Evolutionary conservation across 2,797 vertebrate genomes (phyloP), one percentile per base, ranked within the genome.

Genomic region (Mionectes olivaceus): DNA sequence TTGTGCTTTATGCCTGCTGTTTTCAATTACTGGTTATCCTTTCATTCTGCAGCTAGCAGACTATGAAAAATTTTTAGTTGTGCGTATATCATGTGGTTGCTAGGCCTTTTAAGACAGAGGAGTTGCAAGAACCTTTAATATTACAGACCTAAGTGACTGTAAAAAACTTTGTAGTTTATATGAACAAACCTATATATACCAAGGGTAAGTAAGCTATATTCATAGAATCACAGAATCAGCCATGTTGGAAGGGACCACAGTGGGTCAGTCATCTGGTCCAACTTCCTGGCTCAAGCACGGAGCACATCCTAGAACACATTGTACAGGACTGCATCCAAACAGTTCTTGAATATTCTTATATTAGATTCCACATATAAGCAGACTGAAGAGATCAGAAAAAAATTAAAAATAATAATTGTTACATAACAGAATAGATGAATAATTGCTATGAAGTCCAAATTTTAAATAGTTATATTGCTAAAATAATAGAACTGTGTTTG

Each of bases 21-120:
- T 89, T 95, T 80, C 90, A 83, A 25, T 87, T 94, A 68, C 43
- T 91, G 53, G 41, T 89, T 89, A 77, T 41, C n/a, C 71, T 92
- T 85, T 91, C 56, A 74, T 61, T 39, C 64, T 93, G 84, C 64
- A 80, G 44, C 88, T 60, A 90, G 49, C 22, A 70, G 60, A 55
- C 33, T 83, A 35, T 75, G 64, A 79, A 77, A 88, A 82, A 70
- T 6, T 69, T 95, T 84, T 19, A 17, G 61, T 81, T 6, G 1
- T 37, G 28, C 80, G 18, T 63, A 43, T 76, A 74, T 80, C 53
- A 82, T 73, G 56, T 49, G 14, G 11, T 67, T 93, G 13, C 24
- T 43, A 60, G 33, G 52, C 13, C 30, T 90, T 75, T 65, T 82
- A 91, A 14, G 24, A 46, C 21, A 90, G 28, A 30, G 10, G 49